These are phyloP conservation scores for Mungos mungo DNA, from an alignment of 2,113 vertebrate genomes.

Conservation along the genomic window DNA sequence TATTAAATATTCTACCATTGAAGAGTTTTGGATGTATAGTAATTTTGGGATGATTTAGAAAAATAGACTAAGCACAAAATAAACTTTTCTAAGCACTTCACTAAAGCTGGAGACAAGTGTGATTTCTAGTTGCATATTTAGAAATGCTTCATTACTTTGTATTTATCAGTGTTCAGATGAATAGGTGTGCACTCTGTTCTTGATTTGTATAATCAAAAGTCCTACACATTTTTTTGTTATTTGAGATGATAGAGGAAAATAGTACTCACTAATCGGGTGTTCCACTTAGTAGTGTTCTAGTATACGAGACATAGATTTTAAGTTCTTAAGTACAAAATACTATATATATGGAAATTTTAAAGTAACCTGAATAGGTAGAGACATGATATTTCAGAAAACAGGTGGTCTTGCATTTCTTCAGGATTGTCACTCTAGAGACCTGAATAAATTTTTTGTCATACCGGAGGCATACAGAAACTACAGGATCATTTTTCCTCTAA, in stretches of 20 bases:
- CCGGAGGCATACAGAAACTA: background rate
- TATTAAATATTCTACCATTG: conserved; percentile 53
- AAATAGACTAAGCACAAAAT: conserved; percentile 65
- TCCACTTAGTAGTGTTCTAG: background rate
- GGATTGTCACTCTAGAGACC: background rate
- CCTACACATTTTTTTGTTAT: background rate
- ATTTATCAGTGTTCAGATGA: background rate
- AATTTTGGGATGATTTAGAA: conserved; percentile 64
- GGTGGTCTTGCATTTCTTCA: background rate
- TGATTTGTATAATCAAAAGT: background rate
- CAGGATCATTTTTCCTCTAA: background rate
- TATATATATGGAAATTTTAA: background rate
- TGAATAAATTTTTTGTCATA: conserved; percentile 9
- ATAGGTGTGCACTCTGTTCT: background rate
- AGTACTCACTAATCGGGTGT: background rate
- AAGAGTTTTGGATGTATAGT: conserved; percentile 56
- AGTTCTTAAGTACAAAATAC: conserved; percentile 37
- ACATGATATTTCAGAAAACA: conserved; percentile 32
- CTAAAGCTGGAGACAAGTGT: conserved; percentile 5
- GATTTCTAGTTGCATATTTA: conserved; percentile 39
- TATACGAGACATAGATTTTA: background rate
- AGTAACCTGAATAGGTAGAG: background rate
- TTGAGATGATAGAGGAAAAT: conserved; percentile 24
- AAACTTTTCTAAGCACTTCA: conserved; percentile 73
- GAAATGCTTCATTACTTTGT: background rate